These are phyloP conservation scores for Cervus canadensis DNA, from an alignment of 2,113 vertebrate genomes.

Conservation along the genomic window DNA sequence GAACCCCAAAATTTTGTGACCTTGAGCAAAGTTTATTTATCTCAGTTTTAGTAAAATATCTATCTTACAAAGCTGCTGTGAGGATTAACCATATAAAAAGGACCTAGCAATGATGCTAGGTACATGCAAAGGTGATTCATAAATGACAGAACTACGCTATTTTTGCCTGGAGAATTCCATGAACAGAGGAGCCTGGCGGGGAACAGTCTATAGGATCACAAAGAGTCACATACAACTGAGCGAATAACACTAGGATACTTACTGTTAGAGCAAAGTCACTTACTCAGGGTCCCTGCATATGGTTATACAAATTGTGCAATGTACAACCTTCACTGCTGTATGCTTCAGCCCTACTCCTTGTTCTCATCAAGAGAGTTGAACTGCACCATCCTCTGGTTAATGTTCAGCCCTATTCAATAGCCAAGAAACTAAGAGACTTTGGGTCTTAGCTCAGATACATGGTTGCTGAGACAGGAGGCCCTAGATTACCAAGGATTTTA, in stretches of 20 bases:
- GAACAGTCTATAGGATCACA: neutral
- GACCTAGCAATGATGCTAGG: neutral
- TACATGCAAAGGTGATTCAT: neutral
- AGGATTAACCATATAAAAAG: neutral
- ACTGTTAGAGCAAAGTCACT: slow-evolving; percentile 1
- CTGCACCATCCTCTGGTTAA: neutral
- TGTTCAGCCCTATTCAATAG: neutral
- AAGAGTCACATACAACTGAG: neutral
- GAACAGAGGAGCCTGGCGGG: neutral
- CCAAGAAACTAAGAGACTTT: neutral
- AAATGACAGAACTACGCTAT: neutral
- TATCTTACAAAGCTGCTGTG: neutral
- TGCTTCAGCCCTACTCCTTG: neutral
- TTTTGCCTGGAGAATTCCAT: neutral
- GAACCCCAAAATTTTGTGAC: neutral
- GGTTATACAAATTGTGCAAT: neutral
- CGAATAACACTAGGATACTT: neutral
- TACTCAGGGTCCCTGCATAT: neutral
- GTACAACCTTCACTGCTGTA: neutral
- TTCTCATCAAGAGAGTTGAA: neutral
- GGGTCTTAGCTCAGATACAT: neutral
- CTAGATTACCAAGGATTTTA: neutral
- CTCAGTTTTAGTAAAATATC: slow-evolving; percentile 23
- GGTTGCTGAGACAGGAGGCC: neutral
- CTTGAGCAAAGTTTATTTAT: neutral